phyloP scores from a whole-genome alignment of 2,888 invertebrate species.

The Sisyra terminalis region DNA sequence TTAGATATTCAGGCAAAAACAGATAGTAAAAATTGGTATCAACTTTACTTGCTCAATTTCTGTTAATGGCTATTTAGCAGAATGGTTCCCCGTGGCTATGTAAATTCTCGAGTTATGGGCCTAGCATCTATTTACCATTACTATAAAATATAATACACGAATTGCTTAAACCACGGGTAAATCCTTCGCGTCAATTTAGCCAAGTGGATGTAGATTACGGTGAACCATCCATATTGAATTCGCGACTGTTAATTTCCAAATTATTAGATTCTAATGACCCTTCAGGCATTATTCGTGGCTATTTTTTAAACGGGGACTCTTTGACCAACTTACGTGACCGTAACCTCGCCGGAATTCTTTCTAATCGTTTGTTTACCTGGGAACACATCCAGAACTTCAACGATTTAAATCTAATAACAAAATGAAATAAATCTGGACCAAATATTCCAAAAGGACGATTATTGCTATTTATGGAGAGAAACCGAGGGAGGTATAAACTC shows the following conservation, averaged over 20 bases:
- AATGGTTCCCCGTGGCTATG: too few relatives aligned
- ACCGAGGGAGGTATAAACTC: too few relatives aligned
- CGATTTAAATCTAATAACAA: constrained; percentile 11
- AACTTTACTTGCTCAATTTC: too few relatives aligned
- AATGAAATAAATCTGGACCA: constrained; percentile 9
- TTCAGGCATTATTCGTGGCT: constrained; percentile 7
- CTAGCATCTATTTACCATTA: too few relatives aligned
- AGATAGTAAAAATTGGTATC: too few relatives aligned
- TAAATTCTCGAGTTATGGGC: too few relatives aligned
- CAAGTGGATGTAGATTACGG: constrained; percentile 13
- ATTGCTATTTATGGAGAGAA: constrained; percentile 12
- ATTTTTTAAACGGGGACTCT: constrained; percentile 13
- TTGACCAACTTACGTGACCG: constrained; percentile 8
- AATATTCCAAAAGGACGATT: constrained; percentile 9
- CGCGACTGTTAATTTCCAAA: constrained; percentile 10
- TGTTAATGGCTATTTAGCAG: too few relatives aligned
- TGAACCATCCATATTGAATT: constrained; percentile 11
- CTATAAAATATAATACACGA: constrained; percentile 17
- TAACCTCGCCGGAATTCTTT: constrained; percentile 6
- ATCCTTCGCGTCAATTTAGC: constrained; percentile 11
- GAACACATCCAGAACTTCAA: constrained; percentile 12
- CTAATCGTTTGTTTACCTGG: constrained; percentile 11
- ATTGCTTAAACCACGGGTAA: constrained; percentile 13
- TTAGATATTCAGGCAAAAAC: too few relatives aligned
- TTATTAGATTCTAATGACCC: constrained; percentile 10